These are phyloP conservation scores for Bombyx mandarina DNA, from an alignment of 1,140 invertebrate species.

Conservation along the genomic window DNA sequence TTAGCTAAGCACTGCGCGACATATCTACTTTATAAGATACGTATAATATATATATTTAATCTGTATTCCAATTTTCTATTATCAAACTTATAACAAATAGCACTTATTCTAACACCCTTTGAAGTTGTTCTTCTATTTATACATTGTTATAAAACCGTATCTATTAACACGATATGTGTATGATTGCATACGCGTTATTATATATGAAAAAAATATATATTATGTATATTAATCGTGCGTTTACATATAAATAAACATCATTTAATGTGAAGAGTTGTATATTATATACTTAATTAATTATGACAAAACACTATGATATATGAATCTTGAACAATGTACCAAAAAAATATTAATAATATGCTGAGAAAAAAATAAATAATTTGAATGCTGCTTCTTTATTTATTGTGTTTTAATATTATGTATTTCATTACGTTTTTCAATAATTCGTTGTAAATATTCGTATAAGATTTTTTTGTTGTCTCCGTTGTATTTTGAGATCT, in stretches of 20 bases:
- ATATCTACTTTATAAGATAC: slow-evolving; percentile 42
- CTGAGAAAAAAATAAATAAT: slow-evolving; percentile 61
- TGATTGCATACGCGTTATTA: slow-evolving; percentile 51
- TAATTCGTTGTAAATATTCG: slow-evolving; percentile 63
- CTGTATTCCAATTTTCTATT: slow-evolving; percentile 56
- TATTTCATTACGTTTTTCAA: slow-evolving; percentile 55
- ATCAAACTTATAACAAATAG: slow-evolving; percentile 51
- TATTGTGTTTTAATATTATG: slow-evolving; percentile 35
- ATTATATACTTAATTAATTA: slow-evolving; percentile 43
- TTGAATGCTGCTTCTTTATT: slow-evolving; percentile 68
- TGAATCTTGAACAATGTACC: slow-evolving; percentile 66
- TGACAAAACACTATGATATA: slow-evolving; percentile 41
- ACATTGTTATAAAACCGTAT: slow-evolving; percentile 59
- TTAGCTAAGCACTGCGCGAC: slow-evolving; percentile 55
- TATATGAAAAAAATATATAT: slow-evolving; percentile 56
- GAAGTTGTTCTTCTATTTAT: slow-evolving; percentile 66
- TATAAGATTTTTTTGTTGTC: slow-evolving; percentile 12
- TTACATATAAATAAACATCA: slow-evolving; percentile 41
- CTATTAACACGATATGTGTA: slow-evolving; percentile 43
- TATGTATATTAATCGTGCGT: slow-evolving; percentile 60
- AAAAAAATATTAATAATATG: slow-evolving; percentile 42
- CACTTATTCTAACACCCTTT: slow-evolving; percentile 57
- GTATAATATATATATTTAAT: slow-evolving; percentile 33
- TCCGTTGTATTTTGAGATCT: too few species aligned
- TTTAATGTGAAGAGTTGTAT: slow-evolving; percentile 61